Evolutionary conservation across 2,797 vertebrate species (phyloP).

Genomic region (Valencia hispanica): DNA sequence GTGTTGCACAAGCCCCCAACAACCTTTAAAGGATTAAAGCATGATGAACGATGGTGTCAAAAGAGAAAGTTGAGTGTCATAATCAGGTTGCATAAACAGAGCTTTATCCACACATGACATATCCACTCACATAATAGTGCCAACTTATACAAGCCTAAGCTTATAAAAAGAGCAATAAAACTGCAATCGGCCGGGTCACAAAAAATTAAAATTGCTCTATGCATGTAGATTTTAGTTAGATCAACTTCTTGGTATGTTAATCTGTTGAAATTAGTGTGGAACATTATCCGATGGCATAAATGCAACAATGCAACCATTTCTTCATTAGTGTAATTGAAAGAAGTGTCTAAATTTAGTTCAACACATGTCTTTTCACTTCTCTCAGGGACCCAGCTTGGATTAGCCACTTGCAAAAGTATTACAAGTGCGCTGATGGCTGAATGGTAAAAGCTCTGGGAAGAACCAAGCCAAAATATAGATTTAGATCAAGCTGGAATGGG

Average conservation of each 20-base stretch:
- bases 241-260: background rate
- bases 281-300: background rate
- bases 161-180: background rate
- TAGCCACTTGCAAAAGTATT: background rate
- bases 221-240: constrained; percentile 4
- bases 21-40: background rate
- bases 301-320: background rate
- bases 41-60: background rate
- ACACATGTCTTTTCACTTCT: background rate
- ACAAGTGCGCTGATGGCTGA: no score
- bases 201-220: background rate
- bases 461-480: background rate
- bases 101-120: background rate
- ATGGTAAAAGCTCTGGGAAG: background rate
- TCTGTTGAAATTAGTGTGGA: background rate
- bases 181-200: constrained; percentile 17
- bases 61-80: background rate
- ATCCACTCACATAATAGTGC: background rate
- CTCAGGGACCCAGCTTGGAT: background rate
- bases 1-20: no score
- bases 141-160: background rate
- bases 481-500: background rate
- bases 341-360: background rate
- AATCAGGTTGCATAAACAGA: background rate
- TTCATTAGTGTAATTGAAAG: background rate